Percentiles rank a stretch among this genome's conserved stretches.
Conservation (phyloP, 2,888 invertebrate genomes). For the Laspeyria flexula region DNA sequence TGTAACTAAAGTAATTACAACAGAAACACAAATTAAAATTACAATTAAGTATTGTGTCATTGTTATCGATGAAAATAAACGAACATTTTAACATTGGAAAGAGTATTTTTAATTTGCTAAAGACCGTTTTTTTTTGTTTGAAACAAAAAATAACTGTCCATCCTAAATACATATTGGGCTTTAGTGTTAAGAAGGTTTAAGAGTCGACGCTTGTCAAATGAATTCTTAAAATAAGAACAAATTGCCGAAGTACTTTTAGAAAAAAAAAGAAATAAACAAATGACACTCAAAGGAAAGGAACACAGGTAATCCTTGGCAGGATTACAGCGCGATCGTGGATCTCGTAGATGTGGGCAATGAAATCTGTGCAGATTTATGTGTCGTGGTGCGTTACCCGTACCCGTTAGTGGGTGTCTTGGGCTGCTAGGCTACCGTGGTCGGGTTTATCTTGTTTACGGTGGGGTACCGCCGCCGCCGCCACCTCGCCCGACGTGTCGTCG, state of each 20-base stretch:
- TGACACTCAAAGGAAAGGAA: conserved; percentile 37
- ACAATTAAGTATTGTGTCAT: too few relatives aligned
- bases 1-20: too few relatives aligned
- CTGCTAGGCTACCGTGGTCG: conserved; percentile 29
- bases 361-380: conserved; percentile 71
- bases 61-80: too few relatives aligned
- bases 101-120: too few relatives aligned
- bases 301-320: conserved; percentile 49
- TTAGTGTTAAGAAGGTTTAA: not conserved
- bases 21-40: too few relatives aligned
- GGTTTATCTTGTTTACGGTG: conserved; percentile 73
- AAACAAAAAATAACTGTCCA: not conserved
- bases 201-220: not conserved
- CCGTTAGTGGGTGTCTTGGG: conserved; percentile 26
- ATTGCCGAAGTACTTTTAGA: not conserved
- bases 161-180: not conserved
- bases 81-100: too few relatives aligned
- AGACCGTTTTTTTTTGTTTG: too few relatives aligned
- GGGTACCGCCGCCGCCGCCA: conserved; percentile 25
- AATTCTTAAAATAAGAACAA: not conserved
- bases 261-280: conserved; percentile 10
- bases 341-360: conserved; percentile 59
- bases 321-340: conserved; percentile 58
- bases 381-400: conserved; percentile 55
- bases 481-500: conserved; percentile 46